Evolutionary conservation across 1,140 invertebrate species (phyloP), one percentile per base, ranked within the genome.

Genomic region (Neelides sp.): DNA sequence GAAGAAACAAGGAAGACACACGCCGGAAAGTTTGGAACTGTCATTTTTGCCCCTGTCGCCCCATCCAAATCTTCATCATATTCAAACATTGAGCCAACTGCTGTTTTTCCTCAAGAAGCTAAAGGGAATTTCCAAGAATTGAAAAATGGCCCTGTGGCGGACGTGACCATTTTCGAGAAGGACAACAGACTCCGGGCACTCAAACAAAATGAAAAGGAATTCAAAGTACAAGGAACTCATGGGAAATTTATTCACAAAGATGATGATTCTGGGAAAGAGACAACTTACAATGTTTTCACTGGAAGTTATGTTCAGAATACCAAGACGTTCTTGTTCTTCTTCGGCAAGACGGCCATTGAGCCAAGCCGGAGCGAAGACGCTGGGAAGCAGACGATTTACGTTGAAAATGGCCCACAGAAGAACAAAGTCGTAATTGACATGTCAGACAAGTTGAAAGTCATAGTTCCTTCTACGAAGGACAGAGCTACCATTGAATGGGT

Each of bases 281-380:
- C 58, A 1, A 64, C 61, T 10, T 65, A 64, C 54, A 62, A 63
- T 42, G 63, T 66, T 19, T 65, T 64, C 50, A 66, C 65, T 12
- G 64, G 64, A 36, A 62, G 60, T 0, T 65, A 66, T 43, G 50
- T 63, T 7, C 62, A 63, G 51, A 55, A 64, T 41, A 49, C 49
- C 5, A 64, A 64, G 35, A 66, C 65, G 4, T 66, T 63, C 45
- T 53, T 62, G 8, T 65, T 66, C 54, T 65, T 66, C 56, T 65
- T 64, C 55, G 65, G 64, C 13, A 65, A 65, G 35, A 62, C 62
- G 2, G 62, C 52, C 12, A 50, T 61, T 30, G 45, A 51, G 10
- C 34, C 56, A 13, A 51, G 26, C 10, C 47, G 46, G 17, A 44
- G 52, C 19, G 30, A 23, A 0, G n/a, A 24, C 1, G 22, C 36